A percentile compares a stretch with the other conserved stretches of the same genome.
Conservation (phyloP, 2,113 vertebrate species). For the Carassius auratus region DNA sequence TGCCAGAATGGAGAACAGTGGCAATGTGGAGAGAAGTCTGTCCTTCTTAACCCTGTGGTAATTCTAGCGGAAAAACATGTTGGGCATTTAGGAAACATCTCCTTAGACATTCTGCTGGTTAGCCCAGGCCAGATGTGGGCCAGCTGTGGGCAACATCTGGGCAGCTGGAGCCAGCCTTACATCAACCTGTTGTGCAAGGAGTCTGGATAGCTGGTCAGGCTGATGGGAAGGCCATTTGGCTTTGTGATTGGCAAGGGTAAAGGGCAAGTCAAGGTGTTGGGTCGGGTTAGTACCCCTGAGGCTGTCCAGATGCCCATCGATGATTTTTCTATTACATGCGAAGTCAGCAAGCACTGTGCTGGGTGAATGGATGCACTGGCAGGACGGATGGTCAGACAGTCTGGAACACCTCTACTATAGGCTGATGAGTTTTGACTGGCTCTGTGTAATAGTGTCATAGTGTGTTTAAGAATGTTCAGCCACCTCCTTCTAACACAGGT, state of each 20-base stretch:
- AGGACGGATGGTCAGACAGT: constrained; percentile 20
- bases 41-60: constrained; percentile 10
- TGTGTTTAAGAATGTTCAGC: constrained; percentile 37
- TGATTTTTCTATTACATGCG: not conserved
- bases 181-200: constrained; percentile 86
- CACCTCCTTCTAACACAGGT: constrained; percentile 62
- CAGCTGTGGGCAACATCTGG: constrained; percentile 88
- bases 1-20: not conserved
- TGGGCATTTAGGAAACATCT: constrained; percentile 54
- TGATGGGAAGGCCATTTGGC: constrained; percentile 27
- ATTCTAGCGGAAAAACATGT: constrained; percentile 27
- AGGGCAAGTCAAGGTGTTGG: constrained; percentile 28
- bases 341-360: not conserved
- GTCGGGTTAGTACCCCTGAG: not conserved
- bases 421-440: constrained; percentile 30
- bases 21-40: not conserved
- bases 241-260: constrained; percentile 29
- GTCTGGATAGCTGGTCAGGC: constrained; percentile 53
- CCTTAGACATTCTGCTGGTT: constrained; percentile 75
- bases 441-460: constrained; percentile 4
- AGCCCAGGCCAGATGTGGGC: constrained; percentile 75
- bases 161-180: constrained; percentile 73
- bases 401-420: constrained; percentile 34
- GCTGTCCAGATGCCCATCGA: constrained; percentile 19
- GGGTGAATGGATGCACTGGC: not conserved